phyloP scores from a whole-genome alignment of 2,888 invertebrate genomes.

The Eutolmus rufibarbis region DNA sequence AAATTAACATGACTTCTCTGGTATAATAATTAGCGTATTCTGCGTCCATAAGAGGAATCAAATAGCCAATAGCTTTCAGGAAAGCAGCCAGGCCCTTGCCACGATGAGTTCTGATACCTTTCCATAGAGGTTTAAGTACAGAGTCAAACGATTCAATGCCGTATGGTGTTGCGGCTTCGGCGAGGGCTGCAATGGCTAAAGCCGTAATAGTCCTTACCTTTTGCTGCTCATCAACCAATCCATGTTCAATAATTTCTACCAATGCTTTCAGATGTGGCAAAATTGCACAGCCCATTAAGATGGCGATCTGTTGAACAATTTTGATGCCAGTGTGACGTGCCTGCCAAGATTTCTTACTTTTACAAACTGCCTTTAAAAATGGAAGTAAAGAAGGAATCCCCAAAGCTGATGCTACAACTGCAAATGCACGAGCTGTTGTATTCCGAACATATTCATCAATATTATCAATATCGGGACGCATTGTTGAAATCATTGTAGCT shows the following conservation, averaged over 20 bases:
- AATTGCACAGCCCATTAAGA: constrained; percentile 99
- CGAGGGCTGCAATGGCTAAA: constrained; percentile 95
- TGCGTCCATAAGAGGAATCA: constrained; percentile 99
- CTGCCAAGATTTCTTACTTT: constrained; percentile 99
- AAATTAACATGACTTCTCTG: constrained; percentile 88
- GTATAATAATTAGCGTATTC: constrained; percentile 99
- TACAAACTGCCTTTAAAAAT: constrained; percentile 98
- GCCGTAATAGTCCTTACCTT: constrained; percentile 97
- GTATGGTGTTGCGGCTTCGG: constrained; percentile 99
- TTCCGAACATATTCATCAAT: constrained; percentile 99
- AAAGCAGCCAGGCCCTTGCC: constrained; percentile 98
- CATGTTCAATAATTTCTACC: constrained; percentile 99
- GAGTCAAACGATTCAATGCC: constrained; percentile 99
- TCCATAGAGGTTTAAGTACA: constrained; percentile 98
- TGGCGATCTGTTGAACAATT: constrained; percentile 99
- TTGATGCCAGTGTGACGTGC: constrained; percentile 98
- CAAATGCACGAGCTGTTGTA: constrained; percentile 98
- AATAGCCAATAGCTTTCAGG: constrained; percentile 97
- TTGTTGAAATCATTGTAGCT: constrained; percentile 99
- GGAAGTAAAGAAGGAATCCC: constrained; percentile 96
- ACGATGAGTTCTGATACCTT: constrained; percentile 92
- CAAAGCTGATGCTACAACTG: constrained; percentile 98
- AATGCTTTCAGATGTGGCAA: constrained; percentile 96
- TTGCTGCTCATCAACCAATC: constrained; percentile 97
- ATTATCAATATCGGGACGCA: constrained; percentile 99